Conservation (phyloP, 2,113 vertebrate genomes). For the Carollia perspicillata region DNA sequence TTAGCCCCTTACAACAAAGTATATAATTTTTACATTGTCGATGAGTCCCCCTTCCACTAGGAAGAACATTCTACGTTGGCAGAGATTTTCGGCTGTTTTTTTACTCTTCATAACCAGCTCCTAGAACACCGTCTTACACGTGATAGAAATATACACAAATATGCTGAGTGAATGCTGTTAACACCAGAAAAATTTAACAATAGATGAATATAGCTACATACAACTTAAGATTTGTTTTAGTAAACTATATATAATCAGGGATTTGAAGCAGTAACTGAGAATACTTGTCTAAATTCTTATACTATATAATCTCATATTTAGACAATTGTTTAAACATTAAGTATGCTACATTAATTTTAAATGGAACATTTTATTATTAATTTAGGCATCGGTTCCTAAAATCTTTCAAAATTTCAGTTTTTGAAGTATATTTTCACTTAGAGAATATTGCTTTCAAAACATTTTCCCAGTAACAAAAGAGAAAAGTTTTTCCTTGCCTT, state of each 20-base stretch:
- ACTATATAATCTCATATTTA: neutral
- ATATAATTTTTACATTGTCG: neutral
- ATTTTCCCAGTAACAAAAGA: neutral
- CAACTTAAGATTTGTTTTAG: neutral
- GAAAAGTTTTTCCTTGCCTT: neutral
- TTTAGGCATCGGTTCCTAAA: neutral
- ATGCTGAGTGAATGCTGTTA: neutral
- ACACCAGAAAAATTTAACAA: neutral
- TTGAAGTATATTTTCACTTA: neutral
- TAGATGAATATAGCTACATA: neutral
- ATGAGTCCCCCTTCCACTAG: neutral
- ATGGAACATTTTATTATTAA: neutral
- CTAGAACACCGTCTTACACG: neutral
- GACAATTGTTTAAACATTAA: slow-evolving; percentile 6
- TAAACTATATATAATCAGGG: neutral
- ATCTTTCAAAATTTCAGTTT: neutral
- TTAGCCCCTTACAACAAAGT: neutral
- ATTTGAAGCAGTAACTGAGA: neutral
- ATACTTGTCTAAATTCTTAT: neutral
- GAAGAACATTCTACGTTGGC: neutral
- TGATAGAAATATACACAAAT: neutral
- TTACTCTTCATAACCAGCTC: neutral
- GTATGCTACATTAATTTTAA: neutral
- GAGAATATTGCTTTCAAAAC: neutral
- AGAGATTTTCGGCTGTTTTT: neutral